These are phyloP conservation scores for Papilio machaon DNA, from an alignment of 1,140 invertebrate species.

Conservation along the genomic window DNA sequence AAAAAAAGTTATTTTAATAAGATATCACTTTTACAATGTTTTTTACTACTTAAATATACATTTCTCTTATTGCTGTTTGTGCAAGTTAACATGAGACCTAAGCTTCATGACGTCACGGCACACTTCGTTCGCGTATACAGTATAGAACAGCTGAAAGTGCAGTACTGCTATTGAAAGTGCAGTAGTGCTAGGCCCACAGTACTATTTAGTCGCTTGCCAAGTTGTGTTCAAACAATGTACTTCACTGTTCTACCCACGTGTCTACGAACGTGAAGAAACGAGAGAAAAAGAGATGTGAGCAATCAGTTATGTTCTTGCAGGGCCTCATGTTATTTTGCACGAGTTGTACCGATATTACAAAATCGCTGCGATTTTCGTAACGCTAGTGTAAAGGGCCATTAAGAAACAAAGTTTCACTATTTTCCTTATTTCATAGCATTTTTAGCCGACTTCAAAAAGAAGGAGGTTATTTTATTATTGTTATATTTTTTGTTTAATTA, in stretches of 20 bases:
- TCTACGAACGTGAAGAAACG: background rate
- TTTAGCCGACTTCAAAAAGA: too few species aligned
- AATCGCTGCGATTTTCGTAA: slow-evolving; percentile 39
- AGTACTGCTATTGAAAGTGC: too few species aligned
- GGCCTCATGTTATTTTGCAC: slow-evolving; percentile 2
- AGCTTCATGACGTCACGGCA: background rate
- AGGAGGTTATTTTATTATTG: slow-evolving; percentile 52
- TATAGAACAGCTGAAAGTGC: too few species aligned
- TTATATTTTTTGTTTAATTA: slow-evolving; percentile 49
- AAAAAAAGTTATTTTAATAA: slow-evolving; percentile 44
- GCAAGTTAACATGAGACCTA: background rate
- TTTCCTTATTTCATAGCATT: slow-evolving; percentile 47
- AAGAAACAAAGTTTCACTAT: slow-evolving; percentile 57
- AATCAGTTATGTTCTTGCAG: background rate
- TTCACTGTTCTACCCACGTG: background rate
- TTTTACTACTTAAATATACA: slow-evolving; percentile 58
- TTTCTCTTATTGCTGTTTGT: background rate
- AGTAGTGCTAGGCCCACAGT: too few species aligned
- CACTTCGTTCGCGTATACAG: background rate
- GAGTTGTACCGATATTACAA: background rate
- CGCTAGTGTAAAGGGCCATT: slow-evolving; percentile 45
- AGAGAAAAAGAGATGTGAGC: background rate
- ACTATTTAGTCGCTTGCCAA: too few species aligned
- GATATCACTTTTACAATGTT: slow-evolving; percentile 44
- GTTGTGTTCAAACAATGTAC: too few species aligned